Evolutionary conservation across 2,113 vertebrate species (phyloP).

Genomic region (Leptobrachium ailaonicum): DNA sequence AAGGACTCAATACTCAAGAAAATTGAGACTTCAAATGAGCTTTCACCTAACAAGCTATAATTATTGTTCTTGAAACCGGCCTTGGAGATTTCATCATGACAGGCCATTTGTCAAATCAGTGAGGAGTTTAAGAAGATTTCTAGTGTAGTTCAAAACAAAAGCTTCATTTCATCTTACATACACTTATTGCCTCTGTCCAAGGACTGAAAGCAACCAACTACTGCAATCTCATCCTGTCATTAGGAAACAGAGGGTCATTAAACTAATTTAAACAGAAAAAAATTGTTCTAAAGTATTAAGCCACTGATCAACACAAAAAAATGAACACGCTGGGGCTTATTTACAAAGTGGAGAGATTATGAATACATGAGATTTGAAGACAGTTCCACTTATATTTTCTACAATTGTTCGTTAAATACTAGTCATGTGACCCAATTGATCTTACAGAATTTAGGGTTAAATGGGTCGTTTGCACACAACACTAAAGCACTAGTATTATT

Average conservation of each 20-base stretch:
- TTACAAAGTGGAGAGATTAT: background rate
- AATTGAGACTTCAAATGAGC: slow-evolving; percentile 94
- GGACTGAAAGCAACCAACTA: slow-evolving; percentile 71
- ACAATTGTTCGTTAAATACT: no score
- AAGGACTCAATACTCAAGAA: slow-evolving; percentile 77
- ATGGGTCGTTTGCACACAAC: no score
- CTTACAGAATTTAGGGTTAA: no score
- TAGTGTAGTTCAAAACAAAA: slow-evolving; percentile 91
- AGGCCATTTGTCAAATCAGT: slow-evolving; percentile 77
- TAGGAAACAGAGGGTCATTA: slow-evolving; percentile 71
- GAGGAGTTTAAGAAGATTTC: slow-evolving; percentile 88
- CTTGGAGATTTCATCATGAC: slow-evolving; percentile 72
- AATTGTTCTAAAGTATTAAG: slow-evolving; percentile 60
- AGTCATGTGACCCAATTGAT: no score
- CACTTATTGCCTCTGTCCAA: slow-evolving; percentile 86
- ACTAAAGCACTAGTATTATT: no score
- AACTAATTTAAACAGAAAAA: slow-evolving; percentile 72
- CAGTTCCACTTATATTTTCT: no score
- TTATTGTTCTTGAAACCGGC: slow-evolving; percentile 81
- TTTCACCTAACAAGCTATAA: slow-evolving; percentile 80
- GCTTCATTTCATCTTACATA: slow-evolving; percentile 79
- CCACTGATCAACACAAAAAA: slow-evolving; percentile 61
- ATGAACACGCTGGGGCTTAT: slow-evolving; percentile 23
- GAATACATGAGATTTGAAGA: background rate
- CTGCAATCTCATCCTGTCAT: slow-evolving; percentile 80